Evolutionary conservation across 2,888 invertebrate genomes (phyloP).

Genomic region (Parasteatoda lunata): DNA sequence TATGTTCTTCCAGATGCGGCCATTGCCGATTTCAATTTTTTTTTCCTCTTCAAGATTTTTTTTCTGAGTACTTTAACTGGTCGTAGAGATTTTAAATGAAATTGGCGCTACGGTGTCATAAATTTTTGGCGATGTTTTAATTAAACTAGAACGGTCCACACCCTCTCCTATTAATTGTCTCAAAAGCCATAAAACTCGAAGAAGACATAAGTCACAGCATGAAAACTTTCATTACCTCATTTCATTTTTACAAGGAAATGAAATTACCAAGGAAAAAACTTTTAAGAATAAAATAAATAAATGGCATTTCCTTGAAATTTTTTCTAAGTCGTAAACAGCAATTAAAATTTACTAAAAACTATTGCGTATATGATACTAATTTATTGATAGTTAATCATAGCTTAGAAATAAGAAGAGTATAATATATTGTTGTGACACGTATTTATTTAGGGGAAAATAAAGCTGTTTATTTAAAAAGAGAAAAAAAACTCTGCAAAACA

Average conservation of each 20-base stretch:
- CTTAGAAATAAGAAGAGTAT: no score
- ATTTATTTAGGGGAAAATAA: no score
- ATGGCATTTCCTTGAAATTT: no score
- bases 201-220: constrained; percentile 53
- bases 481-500: no score
- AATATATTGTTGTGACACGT: no score
- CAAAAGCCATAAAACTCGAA: constrained; percentile 44
- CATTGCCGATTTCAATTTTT: constrained; percentile 36
- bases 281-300: no score
- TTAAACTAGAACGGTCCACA: constrained; percentile 42
- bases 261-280: no score
- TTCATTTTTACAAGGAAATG: neutral
- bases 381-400: no score
- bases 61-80: neutral
- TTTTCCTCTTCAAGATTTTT: constrained; percentile 1
- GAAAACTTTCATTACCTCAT: constrained; percentile 49
- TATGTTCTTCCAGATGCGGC: constrained; percentile 67
- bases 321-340: no score
- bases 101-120: constrained; percentile 34
- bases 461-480: no score
- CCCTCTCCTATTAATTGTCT: constrained; percentile 50
- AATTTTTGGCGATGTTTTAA: constrained; percentile 61
- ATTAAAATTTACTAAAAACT: no score
- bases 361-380: no score
- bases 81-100: constrained; percentile 53